Evolutionary conservation across 2,888 invertebrate species (phyloP), one percentile per base, ranked within the genome.

Genomic region (Ptychoptera contaminata): DNA sequence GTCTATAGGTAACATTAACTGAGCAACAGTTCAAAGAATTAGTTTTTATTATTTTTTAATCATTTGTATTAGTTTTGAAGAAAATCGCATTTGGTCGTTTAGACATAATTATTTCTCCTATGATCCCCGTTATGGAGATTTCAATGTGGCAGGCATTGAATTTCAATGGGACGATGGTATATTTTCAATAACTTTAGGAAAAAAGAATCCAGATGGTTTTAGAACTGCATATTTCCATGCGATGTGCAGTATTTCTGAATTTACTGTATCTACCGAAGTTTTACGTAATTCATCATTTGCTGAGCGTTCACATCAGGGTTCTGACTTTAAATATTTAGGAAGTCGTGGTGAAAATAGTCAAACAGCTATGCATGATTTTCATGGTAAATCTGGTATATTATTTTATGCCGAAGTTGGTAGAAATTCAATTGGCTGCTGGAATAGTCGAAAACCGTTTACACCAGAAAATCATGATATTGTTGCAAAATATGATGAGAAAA

Each of bases 111-210:
- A 73, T 55, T 84, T 84, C 61, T 72, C 72, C 54, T 75, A 83
- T 53, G 81, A 83, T 56, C 83, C 86, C 0, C 55, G 73, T 1
- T 67, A 69, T 54, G 82, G 82, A 0, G 76, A 79, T 51, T 71
- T 80, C 45, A 67, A 70, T 41, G 70, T 85, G 42, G 77, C 75
- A 31, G 81, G 77, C 0, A 71, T 79, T 52, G 62, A 67, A 1
- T 87, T 85, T 65, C 78, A 80, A 56, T 87, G 84, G 85, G 77
- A 75, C 49, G 86, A 86, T 55, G 85, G 85, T 0, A 69, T 86
- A 11, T 85, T 86, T 61, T 83, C 84, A 47, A 59, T 81, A 1
- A 76, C 78, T 0, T 55, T 82, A 11, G 73, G 77, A 0, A 69
- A 71, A 0, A 57, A 63, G 0, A 59, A 63, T 2, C 34, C 55